A percentile compares a stretch with the other conserved stretches of the same genome.
These are phyloP conservation scores for Zygogramma bicolorata DNA, from an alignment of 2,888 invertebrate genomes.

Conservation along the genomic window DNA sequence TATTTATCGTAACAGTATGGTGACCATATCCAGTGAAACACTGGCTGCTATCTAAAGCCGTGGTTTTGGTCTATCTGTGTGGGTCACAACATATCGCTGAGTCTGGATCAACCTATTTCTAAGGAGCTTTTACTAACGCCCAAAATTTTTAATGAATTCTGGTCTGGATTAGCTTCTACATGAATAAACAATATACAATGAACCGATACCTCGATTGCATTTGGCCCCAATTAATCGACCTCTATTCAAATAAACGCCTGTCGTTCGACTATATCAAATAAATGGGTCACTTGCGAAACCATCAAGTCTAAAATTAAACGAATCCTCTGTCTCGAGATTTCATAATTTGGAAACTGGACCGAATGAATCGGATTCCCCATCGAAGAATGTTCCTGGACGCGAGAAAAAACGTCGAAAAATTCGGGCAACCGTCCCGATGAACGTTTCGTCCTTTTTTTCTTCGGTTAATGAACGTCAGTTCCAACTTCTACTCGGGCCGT, in stretches of 20 bases:
- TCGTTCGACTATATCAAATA: not conserved
- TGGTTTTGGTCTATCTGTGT: no score
- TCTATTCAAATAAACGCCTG: not conserved
- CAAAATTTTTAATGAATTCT: no score
- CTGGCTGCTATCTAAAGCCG: no score
- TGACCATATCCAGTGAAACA: no score
- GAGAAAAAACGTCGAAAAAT: not conserved
- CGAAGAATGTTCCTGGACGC: slow-evolving; percentile 1
- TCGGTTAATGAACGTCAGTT: not conserved
- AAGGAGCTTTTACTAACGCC: no score
- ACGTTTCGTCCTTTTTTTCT: not conserved
- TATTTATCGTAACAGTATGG: no score
- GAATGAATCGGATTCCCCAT: slow-evolving; percentile 1
- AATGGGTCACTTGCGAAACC: slow-evolving; percentile 29
- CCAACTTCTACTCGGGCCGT: not conserved
- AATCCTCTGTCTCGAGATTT: no score
- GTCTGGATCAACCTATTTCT: no score
- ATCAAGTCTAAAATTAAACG: no score
- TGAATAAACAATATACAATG: no score
- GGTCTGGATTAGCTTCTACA: no score
- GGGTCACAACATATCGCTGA: no score
- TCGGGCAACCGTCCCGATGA: not conserved
- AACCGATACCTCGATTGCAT: not conserved
- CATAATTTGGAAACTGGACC: not conserved
- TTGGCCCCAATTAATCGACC: not conserved